phyloP scores from a whole-genome alignment of 2,888 invertebrate species.

The Cryptocheilus praepositus region DNA sequence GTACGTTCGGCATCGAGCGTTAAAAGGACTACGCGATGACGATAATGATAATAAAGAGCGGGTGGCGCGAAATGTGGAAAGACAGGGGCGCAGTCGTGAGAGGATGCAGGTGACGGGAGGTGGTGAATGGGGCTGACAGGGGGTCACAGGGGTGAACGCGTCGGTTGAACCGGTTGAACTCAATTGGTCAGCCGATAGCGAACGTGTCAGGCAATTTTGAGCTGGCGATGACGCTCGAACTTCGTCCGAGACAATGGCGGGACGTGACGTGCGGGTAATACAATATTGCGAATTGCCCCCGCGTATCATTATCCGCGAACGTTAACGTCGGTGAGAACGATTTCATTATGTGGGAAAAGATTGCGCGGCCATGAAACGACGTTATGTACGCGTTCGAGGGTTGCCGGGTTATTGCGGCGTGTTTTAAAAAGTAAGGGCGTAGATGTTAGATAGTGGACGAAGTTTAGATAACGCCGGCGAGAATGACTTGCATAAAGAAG shows the following conservation, averaged over 20 bases:
- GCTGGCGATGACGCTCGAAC: slow-evolving; percentile 19
- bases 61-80: slow-evolving; percentile 2
- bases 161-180: not conserved
- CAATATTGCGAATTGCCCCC: slow-evolving; percentile 57
- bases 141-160: not conserved
- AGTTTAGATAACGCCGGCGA: no score
- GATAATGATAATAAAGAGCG: slow-evolving; percentile 51
- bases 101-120: not conserved
- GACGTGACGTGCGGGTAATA: slow-evolving; percentile 52
- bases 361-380: no score
- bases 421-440: no score
- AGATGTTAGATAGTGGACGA: no score
- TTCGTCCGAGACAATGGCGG: slow-evolving; percentile 57
- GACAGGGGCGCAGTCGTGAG: not conserved
- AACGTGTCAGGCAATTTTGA: slow-evolving; percentile 36
- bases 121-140: not conserved
- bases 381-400: no score
- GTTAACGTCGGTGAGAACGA: slow-evolving; percentile 32
- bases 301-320: slow-evolving; percentile 56
- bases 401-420: no score
- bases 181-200: not conserved
- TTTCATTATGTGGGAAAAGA: no score
- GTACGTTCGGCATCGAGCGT: slow-evolving; percentile 19
- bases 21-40: slow-evolving; percentile 29
- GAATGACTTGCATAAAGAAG: no score